Evolutionary conservation across 2,797 vertebrate species (phyloP).

Genomic region (Lacerta agilis): DNA sequence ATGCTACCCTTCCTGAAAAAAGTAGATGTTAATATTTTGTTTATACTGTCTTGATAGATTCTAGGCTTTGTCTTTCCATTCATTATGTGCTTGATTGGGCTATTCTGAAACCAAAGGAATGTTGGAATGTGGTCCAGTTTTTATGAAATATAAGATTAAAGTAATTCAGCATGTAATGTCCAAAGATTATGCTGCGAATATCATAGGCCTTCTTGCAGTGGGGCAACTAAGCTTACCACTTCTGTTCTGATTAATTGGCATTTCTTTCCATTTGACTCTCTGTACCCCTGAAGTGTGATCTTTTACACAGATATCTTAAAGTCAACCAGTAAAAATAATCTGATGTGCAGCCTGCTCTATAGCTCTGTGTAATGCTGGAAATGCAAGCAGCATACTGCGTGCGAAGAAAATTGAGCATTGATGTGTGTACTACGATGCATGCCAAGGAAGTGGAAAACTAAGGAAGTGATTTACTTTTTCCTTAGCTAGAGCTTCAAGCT

Average conservation of each 20-base stretch:
- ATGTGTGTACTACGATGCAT: constrained; percentile 53
- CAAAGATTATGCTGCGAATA: not conserved
- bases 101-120: not conserved
- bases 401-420: constrained; percentile 67
- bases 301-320: not conserved
- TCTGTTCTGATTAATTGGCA: constrained; percentile 4
- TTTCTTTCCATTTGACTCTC: not conserved
- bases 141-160: not conserved
- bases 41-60: not conserved
- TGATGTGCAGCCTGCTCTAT: not conserved
- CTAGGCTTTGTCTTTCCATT: constrained; percentile 3
- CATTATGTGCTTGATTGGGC: not conserved
- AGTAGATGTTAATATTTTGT: not conserved
- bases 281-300: not conserved
- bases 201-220: not conserved
- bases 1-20: constrained; percentile 39
- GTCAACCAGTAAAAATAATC: constrained; percentile 1
- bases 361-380: constrained; percentile 41
- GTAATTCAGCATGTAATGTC: not conserved
- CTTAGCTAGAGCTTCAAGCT: constrained; percentile 37
- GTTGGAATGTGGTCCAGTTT: not conserved
- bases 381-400: constrained; percentile 37
- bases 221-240: not conserved
- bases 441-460: constrained; percentile 59
- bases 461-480: constrained; percentile 61